Evolutionary conservation across 2,888 invertebrate species (phyloP).

Genomic region (Brachylomia viminalis): DNA sequence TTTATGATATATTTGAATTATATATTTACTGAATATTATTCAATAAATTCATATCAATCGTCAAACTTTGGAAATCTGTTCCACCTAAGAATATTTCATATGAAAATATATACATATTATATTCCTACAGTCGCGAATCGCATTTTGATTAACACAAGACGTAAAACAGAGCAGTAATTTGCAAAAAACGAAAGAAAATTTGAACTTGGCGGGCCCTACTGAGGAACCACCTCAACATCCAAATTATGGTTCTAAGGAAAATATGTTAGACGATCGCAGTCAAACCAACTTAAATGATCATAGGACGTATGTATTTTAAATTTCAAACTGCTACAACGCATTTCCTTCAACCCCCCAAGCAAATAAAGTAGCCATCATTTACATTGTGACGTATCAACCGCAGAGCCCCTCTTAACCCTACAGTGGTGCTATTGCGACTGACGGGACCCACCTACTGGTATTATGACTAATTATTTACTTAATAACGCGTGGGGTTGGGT

Average conservation of each 20-base stretch:
- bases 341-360: slow-evolving; percentile 54
- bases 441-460: slow-evolving; percentile 56
- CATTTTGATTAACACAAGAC: too few relatives aligned
- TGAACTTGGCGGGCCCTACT: too few relatives aligned
- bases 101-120: too few relatives aligned
- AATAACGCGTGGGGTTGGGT: slow-evolving; percentile 45
- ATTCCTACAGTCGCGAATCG: too few relatives aligned
- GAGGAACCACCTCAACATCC: too few relatives aligned
- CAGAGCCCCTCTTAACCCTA: slow-evolving; percentile 58
- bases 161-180: too few relatives aligned
- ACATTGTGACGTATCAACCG: slow-evolving; percentile 64
- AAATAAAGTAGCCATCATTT: slow-evolving; percentile 63
- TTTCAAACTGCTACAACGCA: slow-evolving; percentile 47
- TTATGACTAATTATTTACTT: slow-evolving; percentile 70
- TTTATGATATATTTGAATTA: too few relatives aligned
- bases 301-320: slow-evolving; percentile 21
- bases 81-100: too few relatives aligned
- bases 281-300: neutral
- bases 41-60: too few relatives aligned
- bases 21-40: too few relatives aligned
- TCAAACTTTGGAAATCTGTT: too few relatives aligned
- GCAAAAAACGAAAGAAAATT: too few relatives aligned
- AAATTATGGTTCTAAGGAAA: neutral
- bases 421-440: slow-evolving; percentile 58
- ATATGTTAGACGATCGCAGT: neutral